Conservation (phyloP, 2,113 vertebrate genomes). For the Archocentrus centrarchus region DNA sequence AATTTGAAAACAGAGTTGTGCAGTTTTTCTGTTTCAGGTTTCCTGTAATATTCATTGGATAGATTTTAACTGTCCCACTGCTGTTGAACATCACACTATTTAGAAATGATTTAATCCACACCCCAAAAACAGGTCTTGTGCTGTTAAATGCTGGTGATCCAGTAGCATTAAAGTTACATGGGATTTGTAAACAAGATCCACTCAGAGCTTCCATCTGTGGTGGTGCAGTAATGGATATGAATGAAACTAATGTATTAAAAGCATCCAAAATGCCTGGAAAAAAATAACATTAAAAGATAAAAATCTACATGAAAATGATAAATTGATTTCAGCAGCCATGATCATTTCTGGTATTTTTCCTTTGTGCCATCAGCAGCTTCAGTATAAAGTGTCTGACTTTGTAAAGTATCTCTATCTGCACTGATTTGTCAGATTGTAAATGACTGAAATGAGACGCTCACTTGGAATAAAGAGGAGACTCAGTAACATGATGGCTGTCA, state of each 20-base stretch:
- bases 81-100: background rate
- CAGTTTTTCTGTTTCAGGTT: constrained; percentile 51
- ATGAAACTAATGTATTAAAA: accelerated
- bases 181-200: constrained; percentile 62
- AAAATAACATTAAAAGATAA: background rate
- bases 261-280: background rate
- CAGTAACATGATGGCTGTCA: too few relatives aligned
- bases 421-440: too few relatives aligned
- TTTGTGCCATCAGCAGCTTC: too few relatives aligned
- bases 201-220: constrained; percentile 32
- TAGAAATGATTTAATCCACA: too few relatives aligned
- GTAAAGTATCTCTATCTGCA: too few relatives aligned
- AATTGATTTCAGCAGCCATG: too few relatives aligned
- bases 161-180: constrained; percentile 43
- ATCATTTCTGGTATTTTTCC: too few relatives aligned
- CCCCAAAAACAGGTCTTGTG: accelerated
- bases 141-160: too few relatives aligned
- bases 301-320: too few relatives aligned
- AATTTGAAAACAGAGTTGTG: constrained; percentile 53
- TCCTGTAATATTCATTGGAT: constrained; percentile 50
- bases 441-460: too few relatives aligned
- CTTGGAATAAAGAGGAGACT: too few relatives aligned
- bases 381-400: too few relatives aligned
- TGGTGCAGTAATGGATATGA: background rate
- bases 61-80: accelerated